These are phyloP conservation scores for Heterochromis multidens DNA, from an alignment of 2,113 vertebrate species.

Conservation along the genomic window DNA sequence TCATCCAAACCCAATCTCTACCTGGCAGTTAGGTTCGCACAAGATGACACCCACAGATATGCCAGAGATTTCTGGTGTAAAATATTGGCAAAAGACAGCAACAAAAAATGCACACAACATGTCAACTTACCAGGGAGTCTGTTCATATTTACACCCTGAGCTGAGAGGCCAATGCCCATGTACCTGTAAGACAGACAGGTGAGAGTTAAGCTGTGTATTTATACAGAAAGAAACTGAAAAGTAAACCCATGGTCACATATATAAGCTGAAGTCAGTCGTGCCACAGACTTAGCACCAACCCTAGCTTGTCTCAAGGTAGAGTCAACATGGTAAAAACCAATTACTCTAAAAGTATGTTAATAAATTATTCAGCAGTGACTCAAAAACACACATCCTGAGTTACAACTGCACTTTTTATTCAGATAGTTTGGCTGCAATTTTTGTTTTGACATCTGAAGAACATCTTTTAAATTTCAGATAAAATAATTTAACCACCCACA, in stretches of 20 bases:
- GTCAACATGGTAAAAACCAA: background rate
- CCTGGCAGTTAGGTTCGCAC: accelerated
- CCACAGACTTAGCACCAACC: background rate
- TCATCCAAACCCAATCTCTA: background rate
- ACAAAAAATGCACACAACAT: background rate
- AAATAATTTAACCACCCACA: no score
- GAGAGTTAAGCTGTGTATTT: background rate
- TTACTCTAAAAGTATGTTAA: background rate
- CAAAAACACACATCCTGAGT: no score
- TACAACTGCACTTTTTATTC: no score
- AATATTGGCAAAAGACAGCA: background rate
- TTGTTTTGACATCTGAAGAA: no score
- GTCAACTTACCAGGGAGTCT: slow-evolving; percentile 90
- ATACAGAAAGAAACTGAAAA: background rate
- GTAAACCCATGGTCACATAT: background rate
- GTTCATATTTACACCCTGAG: slow-evolving; percentile 99
- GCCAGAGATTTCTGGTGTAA: background rate
- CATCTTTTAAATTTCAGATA: no score
- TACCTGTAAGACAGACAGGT: slow-evolving; percentile 77
- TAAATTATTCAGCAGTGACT: no score
- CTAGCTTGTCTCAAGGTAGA: background rate
- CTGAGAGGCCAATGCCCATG: slow-evolving; percentile 98
- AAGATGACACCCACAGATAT: background rate
- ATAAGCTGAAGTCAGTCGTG: background rate
- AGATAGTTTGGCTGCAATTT: no score